These are phyloP conservation scores for Pipa parva DNA, from an alignment of 2,113 vertebrate genomes.

Conservation along the genomic window DNA sequence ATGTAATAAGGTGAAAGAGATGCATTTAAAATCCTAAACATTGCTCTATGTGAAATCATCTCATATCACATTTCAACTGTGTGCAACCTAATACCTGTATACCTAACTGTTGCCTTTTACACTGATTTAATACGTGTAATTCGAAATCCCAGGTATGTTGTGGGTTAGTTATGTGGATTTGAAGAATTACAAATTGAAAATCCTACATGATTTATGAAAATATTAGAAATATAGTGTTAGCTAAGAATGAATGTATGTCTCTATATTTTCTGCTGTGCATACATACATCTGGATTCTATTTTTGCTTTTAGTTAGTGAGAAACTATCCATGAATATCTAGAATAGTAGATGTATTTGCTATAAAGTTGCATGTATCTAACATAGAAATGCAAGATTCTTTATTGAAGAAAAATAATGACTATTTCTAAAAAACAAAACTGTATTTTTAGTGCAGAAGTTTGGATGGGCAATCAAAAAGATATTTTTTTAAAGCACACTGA, in stretches of 20 bases:
- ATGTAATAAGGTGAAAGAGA: no score
- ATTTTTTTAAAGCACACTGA: no score
- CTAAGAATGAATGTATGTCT: not conserved
- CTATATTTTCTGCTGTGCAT: no score
- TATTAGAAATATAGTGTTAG: constrained; percentile 6
- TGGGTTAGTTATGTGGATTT: constrained; percentile 1
- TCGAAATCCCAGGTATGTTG: constrained; percentile 8
- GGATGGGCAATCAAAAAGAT: not conserved
- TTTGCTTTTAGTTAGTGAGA: constrained; percentile 17
- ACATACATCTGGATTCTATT: constrained; percentile 27
- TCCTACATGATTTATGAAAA: constrained; percentile 28
- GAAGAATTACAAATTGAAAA: constrained; percentile 2
- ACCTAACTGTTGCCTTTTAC: no score
- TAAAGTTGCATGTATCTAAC: constrained; percentile 14
- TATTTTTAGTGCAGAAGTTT: not conserved
- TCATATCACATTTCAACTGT: no score
- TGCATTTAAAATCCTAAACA: no score
- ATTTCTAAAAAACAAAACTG: not conserved
- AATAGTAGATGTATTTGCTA: no score
- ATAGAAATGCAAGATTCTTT: constrained; percentile 10
- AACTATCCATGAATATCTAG: constrained; percentile 12
- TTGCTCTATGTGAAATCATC: no score
- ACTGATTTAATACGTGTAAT: no score
- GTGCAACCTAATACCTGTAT: no score
- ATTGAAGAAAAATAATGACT: not conserved